These are phyloP conservation scores for Chrosomus eos DNA, from an alignment of 2,797 vertebrate genomes.

Conservation along the genomic window DNA sequence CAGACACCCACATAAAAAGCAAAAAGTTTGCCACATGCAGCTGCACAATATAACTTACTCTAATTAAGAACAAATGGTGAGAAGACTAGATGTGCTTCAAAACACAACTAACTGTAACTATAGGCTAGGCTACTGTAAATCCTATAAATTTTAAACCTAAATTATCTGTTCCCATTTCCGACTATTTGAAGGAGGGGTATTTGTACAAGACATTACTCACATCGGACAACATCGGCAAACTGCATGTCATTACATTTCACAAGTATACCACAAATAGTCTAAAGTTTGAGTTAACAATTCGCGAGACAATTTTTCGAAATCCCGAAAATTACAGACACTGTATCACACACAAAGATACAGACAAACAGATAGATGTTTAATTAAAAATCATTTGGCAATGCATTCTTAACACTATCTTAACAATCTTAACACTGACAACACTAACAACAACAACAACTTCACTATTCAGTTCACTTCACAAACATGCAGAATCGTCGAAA, in stretches of 20 bases:
- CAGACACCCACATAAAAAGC: slow-evolving; percentile 61
- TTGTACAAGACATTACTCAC: not conserved
- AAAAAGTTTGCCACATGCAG: slow-evolving; percentile 52
- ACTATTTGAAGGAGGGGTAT: not conserved
- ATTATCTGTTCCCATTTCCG: not conserved
- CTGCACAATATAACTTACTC: slow-evolving; percentile 55
- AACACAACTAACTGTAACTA: not conserved
- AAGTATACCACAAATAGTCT: not conserved
- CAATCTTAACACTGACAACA: not conserved
- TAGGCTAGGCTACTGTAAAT: not conserved
- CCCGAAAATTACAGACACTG: not conserved
- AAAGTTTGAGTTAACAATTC: not conserved
- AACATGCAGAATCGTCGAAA: not conserved
- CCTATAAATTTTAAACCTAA: not conserved
- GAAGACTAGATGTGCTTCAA: slow-evolving; percentile 41
- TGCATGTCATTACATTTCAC: not conserved
- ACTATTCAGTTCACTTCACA: not conserved
- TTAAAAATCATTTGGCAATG: not conserved
- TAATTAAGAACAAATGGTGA: slow-evolving; percentile 70
- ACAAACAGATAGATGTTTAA: not conserved
- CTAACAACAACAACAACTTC: too few species aligned
- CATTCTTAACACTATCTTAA: not conserved
- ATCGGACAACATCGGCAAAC: too few species aligned
- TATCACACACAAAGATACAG: not conserved
- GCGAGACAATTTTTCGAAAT: not conserved